Conservation (phyloP, 1,140 invertebrate species). For the Pantala flavescens region DNA sequence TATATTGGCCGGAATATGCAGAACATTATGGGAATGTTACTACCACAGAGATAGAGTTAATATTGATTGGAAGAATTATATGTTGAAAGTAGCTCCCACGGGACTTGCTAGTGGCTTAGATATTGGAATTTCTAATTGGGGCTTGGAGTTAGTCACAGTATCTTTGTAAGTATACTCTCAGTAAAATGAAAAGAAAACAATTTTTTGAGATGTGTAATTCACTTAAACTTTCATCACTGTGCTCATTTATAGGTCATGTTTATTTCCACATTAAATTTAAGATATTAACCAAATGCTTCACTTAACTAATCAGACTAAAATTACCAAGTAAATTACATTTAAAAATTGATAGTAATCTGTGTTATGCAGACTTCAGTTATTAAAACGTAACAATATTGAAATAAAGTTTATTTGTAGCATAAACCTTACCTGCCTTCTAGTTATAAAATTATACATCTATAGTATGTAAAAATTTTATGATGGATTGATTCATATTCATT, state of each 20-base stretch:
- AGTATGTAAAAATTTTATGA: no score
- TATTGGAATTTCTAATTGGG: conserved; percentile 96
- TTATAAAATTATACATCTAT: no score
- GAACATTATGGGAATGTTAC: conserved; percentile 47
- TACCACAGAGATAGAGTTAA: conserved; percentile 49
- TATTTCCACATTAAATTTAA: conserved; percentile 11
- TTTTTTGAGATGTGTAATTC: no score
- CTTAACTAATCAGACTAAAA: no score
- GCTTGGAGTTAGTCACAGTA: conserved; percentile 81
- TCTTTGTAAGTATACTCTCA: conserved; percentile 58
- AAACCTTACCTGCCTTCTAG: no score
- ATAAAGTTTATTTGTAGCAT: no score
- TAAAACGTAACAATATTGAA: no score
- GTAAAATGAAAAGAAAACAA: not conserved
- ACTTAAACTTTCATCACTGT: not conserved
- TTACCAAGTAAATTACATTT: no score
- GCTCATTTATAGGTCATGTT: not conserved
- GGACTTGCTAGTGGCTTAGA: conserved; percentile 89
- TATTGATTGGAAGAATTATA: conserved; percentile 54
- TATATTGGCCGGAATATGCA: conserved; percentile 54
- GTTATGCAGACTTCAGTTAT: no score
- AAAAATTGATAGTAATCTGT: no score
- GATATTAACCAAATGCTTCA: no score
- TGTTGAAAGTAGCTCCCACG: conserved; percentile 56
- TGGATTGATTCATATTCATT: no score